Evolutionary conservation across 1,140 invertebrate genomes (phyloP), one percentile per base, ranked within the genome.

Genomic region (Pseudomyrmex cubaensis): DNA sequence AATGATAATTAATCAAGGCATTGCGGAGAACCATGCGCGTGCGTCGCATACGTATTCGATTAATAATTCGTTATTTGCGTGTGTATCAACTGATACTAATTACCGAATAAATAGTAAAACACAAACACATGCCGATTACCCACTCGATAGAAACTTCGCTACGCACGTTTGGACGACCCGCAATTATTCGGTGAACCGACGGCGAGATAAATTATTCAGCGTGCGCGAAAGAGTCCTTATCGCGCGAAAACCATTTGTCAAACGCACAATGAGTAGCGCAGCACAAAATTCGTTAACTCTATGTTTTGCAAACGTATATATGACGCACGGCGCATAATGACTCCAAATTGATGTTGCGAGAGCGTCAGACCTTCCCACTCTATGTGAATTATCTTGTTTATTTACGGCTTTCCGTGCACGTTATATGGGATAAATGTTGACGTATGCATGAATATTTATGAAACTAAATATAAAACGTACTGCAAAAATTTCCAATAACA

Each of bases 101-200:
- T 88, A 88, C 85, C 75, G 77, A 64, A 50, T 70, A 88, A 88
- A 88, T 75, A 85, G 67, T 78, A 83, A 74, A 78, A 75, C 69
- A 76, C 82, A 88, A 87, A 85, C 80, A 88, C 50, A 85, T 13
- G 48, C 66, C 85, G 86, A 87, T 87, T 87, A 87, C 74, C 70
- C 62, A 72, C 75, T 87, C 73, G 66, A 76, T 80, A 67, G 82
- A 63, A 66, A 84, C 74, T 84, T 85, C n/a, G 46, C 67, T 25
- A 10, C 48, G 48, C 59, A 20, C 67, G 75, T 67, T 85, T 75
- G 82, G 73, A 59, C 72, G 75, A 80, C 82, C 63, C 13, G 64
- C 86, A 74, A 88, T 88, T 85, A 85, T 85, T 85, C 83, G 84
- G 82, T 88, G 78, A 82, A 87, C 76, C 63, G 85, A 35, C 63